Conservation (phyloP, 2,888 invertebrate genomes). For the Cheilosia vulpina region DNA sequence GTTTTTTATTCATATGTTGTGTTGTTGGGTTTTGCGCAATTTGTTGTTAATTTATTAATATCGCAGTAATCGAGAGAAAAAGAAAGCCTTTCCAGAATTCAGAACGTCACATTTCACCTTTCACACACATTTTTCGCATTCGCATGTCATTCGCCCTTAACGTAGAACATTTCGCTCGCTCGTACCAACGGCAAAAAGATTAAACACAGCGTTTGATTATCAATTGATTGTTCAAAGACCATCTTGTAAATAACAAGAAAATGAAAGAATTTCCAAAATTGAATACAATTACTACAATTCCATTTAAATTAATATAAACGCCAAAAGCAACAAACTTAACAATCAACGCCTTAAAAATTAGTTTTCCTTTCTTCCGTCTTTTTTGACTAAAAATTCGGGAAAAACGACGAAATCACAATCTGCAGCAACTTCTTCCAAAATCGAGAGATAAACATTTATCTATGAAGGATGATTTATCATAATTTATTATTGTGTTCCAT, state of each 20-base stretch:
- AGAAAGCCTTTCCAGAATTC: conserved; percentile 44
- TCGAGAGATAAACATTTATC: conserved; percentile 12
- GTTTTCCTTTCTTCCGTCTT: too few relatives aligned
- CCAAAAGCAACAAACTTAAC: too few relatives aligned
- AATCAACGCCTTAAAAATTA: conserved; percentile 24
- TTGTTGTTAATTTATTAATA: conserved; percentile 33
- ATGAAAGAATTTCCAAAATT: not conserved
- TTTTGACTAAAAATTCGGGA: too few relatives aligned
- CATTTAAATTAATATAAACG: not conserved
- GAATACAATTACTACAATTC: not conserved
- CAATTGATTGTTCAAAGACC: not conserved
- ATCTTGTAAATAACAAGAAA: conserved; percentile 18
- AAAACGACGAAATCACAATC: too few relatives aligned
- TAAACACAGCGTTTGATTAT: not conserved
- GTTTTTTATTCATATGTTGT: not conserved
- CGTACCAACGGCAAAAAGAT: not conserved
- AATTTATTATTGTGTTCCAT: conserved; percentile 2
- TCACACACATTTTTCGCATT: conserved; percentile 32
- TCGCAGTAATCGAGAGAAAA: conserved; percentile 12
- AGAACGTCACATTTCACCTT: conserved; percentile 45
- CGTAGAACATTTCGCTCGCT: conserved; percentile 1
- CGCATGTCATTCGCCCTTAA: conserved; percentile 12
- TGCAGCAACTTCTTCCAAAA: not conserved
- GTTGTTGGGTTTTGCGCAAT: conserved; percentile 45
- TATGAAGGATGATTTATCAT: conserved; percentile 8